Evolutionary conservation across 1,140 invertebrate species (phyloP), one percentile per base, ranked within the genome.

Genomic region (Dendroctonus ponderosae): DNA sequence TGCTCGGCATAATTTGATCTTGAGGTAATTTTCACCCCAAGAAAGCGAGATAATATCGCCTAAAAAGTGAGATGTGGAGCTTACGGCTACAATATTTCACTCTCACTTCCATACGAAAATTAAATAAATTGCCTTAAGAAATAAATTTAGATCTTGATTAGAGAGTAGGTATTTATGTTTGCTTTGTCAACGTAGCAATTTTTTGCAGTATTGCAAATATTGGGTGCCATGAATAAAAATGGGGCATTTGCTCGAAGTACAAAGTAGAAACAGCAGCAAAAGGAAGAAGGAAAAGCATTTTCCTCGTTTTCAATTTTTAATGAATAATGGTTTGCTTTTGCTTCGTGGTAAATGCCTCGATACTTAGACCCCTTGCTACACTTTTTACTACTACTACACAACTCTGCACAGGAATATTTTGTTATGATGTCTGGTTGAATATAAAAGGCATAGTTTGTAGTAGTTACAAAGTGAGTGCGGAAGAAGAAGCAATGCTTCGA

Each of bases 1-100:
- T 51, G 40, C n/a, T 12, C 59, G 59, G 48, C 46, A 61, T 41
- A 61, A 61, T 61, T 61, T 61, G 59, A 61, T 61, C 43, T 61
- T 61, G 15, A 14, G n/a, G 15, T 41, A 61, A 50, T 40, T 61
- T 12, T 11, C 57, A 15, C 59, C 9, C 37, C 37, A 26, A 40
- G 9, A 37, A 50, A 50, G 51, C 43, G 6, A 51, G 43, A 61
- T 38, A 42, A 42, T 43, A 12, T 37, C 7, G 44, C 14, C 39
- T 42, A 58, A 58, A 58, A 58, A 43, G 56, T 40, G 12, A 42
- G 56, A 12, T 40, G 52, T 38, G 6, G 37, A 37, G 26, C 26
- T 54, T 3, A 26, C 26, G 26, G 26, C 26, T 26, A 26, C 3
- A 26, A 26, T 26, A 26, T 26, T 26, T 1, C 26, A 26, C 26